Evolutionary conservation across 2,797 vertebrate species (phyloP).

Genomic region (Hephaestus fuliginosus): DNA sequence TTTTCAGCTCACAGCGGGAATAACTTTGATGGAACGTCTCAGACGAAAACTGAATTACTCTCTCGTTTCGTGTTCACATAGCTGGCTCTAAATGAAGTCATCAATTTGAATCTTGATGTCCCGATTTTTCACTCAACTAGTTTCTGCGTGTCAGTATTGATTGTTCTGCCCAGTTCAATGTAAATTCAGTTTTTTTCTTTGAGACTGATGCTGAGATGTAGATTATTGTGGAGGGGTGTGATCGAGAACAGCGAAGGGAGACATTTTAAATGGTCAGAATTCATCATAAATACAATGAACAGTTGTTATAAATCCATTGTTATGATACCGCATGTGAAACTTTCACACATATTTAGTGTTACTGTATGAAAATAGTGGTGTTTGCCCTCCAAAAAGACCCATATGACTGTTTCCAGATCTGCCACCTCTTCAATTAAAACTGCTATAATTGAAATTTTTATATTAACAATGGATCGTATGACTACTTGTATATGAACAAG

Average conservation of each 20-base stretch:
- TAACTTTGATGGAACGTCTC: constrained; percentile 2
- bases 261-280: not conserved
- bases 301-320: not conserved
- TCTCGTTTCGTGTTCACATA: not conserved
- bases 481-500: not conserved
- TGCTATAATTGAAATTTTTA: not conserved
- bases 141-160: not conserved
- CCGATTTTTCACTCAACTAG: not conserved
- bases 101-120: constrained; percentile 1
- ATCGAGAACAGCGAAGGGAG: not conserved
- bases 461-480: not conserved
- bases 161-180: not conserved
- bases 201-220: not conserved
- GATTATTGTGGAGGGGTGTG: not conserved
- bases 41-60: constrained; percentile 29
- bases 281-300: not conserved
- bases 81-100: not conserved
- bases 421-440: not conserved
- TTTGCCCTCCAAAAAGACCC: not conserved
- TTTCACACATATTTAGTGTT: not conserved
- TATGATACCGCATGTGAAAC: not conserved
- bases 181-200: not conserved
- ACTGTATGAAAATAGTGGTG: not conserved
- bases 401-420: not conserved
- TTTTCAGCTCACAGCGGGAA: constrained; percentile 36